A percentile compares a stretch with the other conserved stretches of the same genome.
Conservation (phyloP, 2,113 vertebrate species). For the Cricetomys ansorgei region DNA sequence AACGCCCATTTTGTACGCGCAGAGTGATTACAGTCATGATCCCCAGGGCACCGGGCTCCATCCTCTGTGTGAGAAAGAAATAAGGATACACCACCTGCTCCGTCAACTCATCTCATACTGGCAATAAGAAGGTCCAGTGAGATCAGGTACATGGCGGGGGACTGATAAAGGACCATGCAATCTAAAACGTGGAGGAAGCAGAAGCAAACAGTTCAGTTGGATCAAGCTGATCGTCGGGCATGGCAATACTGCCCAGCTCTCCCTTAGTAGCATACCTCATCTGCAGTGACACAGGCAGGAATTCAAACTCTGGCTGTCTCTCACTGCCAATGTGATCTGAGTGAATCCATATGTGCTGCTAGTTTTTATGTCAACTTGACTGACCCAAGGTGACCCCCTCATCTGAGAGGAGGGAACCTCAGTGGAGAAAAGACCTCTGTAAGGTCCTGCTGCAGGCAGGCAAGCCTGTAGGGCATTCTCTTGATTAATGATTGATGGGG, state of each 20-base stretch:
- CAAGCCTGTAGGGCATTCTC: neutral
- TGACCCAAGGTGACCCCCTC: neutral
- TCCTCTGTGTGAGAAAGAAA: neutral
- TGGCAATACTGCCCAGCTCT: neutral
- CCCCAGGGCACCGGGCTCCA: neutral
- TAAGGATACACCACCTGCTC: no score
- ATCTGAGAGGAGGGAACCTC: neutral
- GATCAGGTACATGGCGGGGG: rapidly evolving
- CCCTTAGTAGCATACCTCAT: neutral
- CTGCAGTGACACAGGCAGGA: neutral
- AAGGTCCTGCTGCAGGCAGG: neutral
- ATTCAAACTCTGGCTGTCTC: neutral
- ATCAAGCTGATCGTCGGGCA: neutral
- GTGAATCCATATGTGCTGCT: neutral
- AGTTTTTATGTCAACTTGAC: neutral
- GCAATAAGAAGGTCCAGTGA: neutral
- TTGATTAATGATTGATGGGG: neutral
- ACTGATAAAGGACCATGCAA: neutral
- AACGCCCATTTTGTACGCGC: rapidly evolving
- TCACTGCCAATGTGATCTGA: neutral
- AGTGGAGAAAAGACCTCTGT: neutral
- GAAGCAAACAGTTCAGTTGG: neutral
- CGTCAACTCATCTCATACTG: neutral
- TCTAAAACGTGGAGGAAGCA: neutral
- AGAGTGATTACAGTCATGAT: neutral